Percentiles rank a stretch among this genome's conserved stretches.
These are phyloP conservation scores for Acrobasis consociella DNA, from an alignment of 2,888 invertebrate species.

Conservation along the genomic window DNA sequence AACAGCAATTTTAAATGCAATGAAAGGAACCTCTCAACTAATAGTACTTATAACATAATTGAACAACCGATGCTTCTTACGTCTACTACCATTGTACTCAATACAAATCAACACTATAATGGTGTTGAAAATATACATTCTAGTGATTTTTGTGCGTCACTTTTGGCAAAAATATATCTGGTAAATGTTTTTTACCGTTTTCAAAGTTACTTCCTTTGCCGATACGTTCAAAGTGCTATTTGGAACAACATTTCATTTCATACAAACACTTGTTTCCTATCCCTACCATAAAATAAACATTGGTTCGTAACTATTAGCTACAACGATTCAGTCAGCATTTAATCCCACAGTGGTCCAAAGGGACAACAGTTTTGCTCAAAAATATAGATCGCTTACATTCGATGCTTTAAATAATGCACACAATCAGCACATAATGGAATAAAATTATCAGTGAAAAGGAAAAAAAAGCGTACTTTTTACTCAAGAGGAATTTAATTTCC, in stretches of 20 bases:
- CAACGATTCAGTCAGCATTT: neutral
- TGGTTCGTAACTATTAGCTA: neutral
- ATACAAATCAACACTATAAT: constrained; percentile 25
- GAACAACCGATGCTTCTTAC: constrained; percentile 49
- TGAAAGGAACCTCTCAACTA: constrained; percentile 54
- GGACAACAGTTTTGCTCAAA: no score
- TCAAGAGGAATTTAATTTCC: no score
- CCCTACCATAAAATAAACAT: neutral
- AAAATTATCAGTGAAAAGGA: no score
- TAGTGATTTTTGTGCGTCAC: neutral
- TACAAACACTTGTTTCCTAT: neutral
- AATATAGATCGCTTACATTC: no score
- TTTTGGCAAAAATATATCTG: neutral
- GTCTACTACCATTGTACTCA: constrained; percentile 61
- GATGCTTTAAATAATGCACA: no score
- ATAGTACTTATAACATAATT: constrained; percentile 41
- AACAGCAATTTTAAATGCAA: constrained; percentile 59
- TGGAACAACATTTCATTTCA: constrained; percentile 3
- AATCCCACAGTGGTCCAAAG: no score
- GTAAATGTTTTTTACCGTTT: no score
- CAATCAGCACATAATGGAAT: no score
- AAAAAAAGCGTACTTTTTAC: no score
- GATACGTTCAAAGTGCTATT: neutral
- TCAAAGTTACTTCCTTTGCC: neutral
- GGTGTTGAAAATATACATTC: constrained; percentile 7